Conservation (phyloP, 2,888 invertebrate species). For the Stratiomys singularior region DNA sequence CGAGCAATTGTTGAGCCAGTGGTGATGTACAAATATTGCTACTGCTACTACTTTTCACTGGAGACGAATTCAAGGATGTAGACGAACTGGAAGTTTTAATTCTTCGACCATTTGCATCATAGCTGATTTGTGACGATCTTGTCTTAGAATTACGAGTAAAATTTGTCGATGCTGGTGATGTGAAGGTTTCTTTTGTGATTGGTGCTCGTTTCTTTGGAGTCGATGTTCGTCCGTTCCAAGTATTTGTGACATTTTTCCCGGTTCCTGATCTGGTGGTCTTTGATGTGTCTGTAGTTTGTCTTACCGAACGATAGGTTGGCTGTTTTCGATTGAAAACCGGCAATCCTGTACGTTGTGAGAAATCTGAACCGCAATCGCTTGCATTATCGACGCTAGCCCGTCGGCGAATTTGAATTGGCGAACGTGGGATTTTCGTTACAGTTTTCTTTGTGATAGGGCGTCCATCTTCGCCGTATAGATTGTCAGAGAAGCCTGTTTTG, state of each 20-base stretch:
- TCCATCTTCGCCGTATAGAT: slow-evolving; percentile 70
- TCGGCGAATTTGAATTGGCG: slow-evolving; percentile 59
- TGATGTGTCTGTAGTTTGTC: slow-evolving; percentile 61
- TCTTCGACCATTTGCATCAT: slow-evolving; percentile 64
- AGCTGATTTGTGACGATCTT: slow-evolving; percentile 40
- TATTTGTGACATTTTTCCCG: slow-evolving; percentile 71
- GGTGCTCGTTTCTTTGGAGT: slow-evolving; percentile 66
- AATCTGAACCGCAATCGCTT: slow-evolving; percentile 60
- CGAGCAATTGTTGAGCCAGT: slow-evolving; percentile 76
- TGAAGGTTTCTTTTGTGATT: slow-evolving; percentile 74
- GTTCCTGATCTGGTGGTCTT: slow-evolving; percentile 60
- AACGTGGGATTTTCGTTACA: slow-evolving; percentile 66
- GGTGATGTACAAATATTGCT: slow-evolving; percentile 71
- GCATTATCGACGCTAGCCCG: slow-evolving; percentile 63
- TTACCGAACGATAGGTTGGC: slow-evolving; percentile 64
- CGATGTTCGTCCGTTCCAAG: slow-evolving; percentile 73
- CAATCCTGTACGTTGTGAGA: slow-evolving; percentile 58
- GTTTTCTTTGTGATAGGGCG: slow-evolving; percentile 64
- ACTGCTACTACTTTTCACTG: slow-evolving; percentile 71
- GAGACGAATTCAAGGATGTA: slow-evolving; percentile 64
- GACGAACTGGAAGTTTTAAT: slow-evolving; percentile 66
- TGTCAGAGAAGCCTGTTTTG: slow-evolving; percentile 75
- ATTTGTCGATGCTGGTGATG: slow-evolving; percentile 56
- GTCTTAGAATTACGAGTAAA: slow-evolving; percentile 53
- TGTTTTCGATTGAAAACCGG: slow-evolving; percentile 61